Evolutionary conservation across 1,140 invertebrate species (phyloP).

Genomic region (Drosophila parvula): DNA sequence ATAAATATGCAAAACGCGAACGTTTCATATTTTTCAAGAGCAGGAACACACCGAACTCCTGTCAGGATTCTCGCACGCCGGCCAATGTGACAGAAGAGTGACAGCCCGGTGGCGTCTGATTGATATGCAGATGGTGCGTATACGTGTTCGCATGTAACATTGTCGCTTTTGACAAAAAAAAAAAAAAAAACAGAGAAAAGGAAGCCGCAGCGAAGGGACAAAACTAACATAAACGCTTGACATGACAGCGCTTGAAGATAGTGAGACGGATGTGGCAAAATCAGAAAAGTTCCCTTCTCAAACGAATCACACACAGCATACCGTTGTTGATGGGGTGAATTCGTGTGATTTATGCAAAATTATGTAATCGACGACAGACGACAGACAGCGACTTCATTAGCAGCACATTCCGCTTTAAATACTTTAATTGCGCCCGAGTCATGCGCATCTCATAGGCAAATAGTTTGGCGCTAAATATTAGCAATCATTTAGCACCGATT

Average conservation of each 20-base stretch:
- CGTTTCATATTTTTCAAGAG: slow-evolving; percentile 70
- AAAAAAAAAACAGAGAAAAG: slow-evolving; percentile 13
- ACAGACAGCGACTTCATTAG: slow-evolving; percentile 27
- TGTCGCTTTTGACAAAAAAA: slow-evolving; percentile 22
- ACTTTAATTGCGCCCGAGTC: slow-evolving; percentile 47
- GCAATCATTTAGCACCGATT: slow-evolving; percentile 40
- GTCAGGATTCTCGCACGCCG: slow-evolving; percentile 64
- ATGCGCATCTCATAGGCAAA: slow-evolving; percentile 18
- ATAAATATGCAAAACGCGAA: slow-evolving; percentile 78
- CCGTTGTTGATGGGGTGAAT: slow-evolving; percentile 12
- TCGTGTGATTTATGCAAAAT: slow-evolving; percentile 60
- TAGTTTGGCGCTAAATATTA: slow-evolving; percentile 22
- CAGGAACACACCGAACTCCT: slow-evolving; percentile 17
- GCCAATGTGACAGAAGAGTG: slow-evolving; percentile 69
- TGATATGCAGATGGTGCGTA: slow-evolving; percentile 71
- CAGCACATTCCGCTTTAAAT: slow-evolving; percentile 17
- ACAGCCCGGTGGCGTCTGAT: slow-evolving; percentile 70
- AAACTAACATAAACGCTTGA: slow-evolving; percentile 46
- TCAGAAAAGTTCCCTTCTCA: slow-evolving; percentile 27
- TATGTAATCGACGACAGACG: slow-evolving; percentile 30
- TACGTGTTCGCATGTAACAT: slow-evolving; percentile 35
- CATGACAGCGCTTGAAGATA: slow-evolving; percentile 46
- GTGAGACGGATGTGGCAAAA: slow-evolving; percentile 46
- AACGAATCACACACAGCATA: slow-evolving; percentile 2
- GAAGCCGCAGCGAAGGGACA: slow-evolving; percentile 17